Percentiles rank a stretch among this genome's conserved stretches.
phyloP scores from a whole-genome alignment of 2,797 vertebrate genomes.

The Paedocypris micromegethes region DNA sequence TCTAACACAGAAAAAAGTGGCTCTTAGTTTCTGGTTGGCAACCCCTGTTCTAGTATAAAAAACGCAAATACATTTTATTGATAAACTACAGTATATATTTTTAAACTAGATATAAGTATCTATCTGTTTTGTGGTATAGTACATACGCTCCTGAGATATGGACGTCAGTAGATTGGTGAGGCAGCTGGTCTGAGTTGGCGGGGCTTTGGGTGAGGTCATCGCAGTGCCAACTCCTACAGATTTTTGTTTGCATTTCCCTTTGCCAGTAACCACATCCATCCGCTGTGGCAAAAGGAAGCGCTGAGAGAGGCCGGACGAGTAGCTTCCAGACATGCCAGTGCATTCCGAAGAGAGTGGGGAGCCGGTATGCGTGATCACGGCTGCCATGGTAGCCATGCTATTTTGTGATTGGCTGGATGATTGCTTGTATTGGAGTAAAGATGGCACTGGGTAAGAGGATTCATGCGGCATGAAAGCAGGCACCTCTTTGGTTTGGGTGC shows the following conservation, averaged over 20 bases:
- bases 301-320: constrained; percentile 53
- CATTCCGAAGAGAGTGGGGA: constrained; percentile 38
- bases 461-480: constrained; percentile 51
- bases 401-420: constrained; percentile 50
- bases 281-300: constrained; percentile 63
- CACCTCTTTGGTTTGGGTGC: constrained; percentile 38
- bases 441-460: constrained; percentile 58
- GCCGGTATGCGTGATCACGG: constrained; percentile 63
- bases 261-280: constrained; percentile 41
- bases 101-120: no score
- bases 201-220: constrained; percentile 23
- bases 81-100: no score
- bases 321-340: constrained; percentile 54
- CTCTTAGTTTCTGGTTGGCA: no score
- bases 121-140: background rate
- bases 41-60: no score
- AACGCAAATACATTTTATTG: no score
- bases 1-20: no score
- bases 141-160: constrained; percentile 61
- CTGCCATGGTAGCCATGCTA: constrained; percentile 47
- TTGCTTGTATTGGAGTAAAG: constrained; percentile 64
- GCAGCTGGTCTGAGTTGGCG: constrained; percentile 63
- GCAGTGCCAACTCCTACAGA: constrained; percentile 33
- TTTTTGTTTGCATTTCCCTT: constrained; percentile 67
- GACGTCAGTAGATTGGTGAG: constrained; percentile 77